phyloP scores from a whole-genome alignment of 2,888 invertebrate genomes.

The Nomada ruficornis region DNA sequence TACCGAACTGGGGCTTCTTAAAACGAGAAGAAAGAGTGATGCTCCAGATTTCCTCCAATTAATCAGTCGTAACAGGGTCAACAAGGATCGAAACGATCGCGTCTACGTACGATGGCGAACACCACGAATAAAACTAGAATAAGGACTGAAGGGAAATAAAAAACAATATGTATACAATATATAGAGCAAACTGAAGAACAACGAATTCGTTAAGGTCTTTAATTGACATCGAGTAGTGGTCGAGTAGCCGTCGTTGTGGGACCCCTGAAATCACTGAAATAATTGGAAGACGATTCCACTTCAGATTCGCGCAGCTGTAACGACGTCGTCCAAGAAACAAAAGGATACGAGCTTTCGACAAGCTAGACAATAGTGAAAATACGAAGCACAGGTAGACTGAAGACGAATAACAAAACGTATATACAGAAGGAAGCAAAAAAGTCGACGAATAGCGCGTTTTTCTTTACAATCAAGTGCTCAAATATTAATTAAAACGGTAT shows the following conservation, averaged over 20 bases:
- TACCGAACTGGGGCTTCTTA: neutral
- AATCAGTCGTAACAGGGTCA: constrained; percentile 45
- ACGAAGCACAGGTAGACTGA: constrained; percentile 6
- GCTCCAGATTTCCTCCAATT: constrained; percentile 56
- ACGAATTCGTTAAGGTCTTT: constrained; percentile 56
- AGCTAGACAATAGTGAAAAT: neutral
- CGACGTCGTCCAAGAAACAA: constrained; percentile 30
- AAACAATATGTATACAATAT: neutral
- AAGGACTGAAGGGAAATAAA: neutral
- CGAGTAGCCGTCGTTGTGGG: constrained; percentile 26
- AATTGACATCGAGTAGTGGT: constrained; percentile 55
- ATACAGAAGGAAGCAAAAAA: neutral
- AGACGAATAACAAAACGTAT: neutral
- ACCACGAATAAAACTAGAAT: neutral
- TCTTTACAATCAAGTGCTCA: constrained; percentile 17
- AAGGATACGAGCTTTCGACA: neutral
- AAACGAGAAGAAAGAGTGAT: neutral
- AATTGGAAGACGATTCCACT: constrained; percentile 48
- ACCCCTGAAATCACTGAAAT: constrained; percentile 48
- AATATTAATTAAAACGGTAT: too few species aligned
- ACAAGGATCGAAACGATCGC: constrained; percentile 28
- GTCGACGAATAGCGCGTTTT: constrained; percentile 1
- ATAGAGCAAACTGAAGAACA: neutral
- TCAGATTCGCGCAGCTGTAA: constrained; percentile 34
- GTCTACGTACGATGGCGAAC: neutral